These are phyloP conservation scores for Malacosoma neustria DNA, from an alignment of 2,888 invertebrate genomes.

Conservation along the genomic window DNA sequence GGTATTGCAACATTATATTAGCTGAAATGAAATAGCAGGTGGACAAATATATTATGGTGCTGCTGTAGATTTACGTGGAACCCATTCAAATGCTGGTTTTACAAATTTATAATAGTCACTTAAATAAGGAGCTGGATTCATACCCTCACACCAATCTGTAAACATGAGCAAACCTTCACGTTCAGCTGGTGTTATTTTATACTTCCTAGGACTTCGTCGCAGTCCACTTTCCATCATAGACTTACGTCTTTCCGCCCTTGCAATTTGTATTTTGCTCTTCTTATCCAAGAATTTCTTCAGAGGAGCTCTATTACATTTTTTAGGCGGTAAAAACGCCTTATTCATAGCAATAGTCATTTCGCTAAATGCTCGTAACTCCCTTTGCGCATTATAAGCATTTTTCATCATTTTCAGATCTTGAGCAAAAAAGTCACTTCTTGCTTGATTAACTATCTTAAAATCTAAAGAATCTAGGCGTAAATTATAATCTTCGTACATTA, in stretches of 20 bases:
- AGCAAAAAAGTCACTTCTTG: constrained; percentile 52
- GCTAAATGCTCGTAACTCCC: constrained; percentile 52
- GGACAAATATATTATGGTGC: too few species aligned
- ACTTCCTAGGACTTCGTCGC: constrained; percentile 28
- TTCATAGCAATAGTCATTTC: constrained; percentile 65
- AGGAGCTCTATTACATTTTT: constrained; percentile 39
- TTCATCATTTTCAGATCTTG: constrained; percentile 60
- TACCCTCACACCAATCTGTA: constrained; percentile 63
- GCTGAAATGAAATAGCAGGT: too few species aligned
- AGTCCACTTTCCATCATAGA: constrained; percentile 22
- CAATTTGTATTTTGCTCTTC: constrained; percentile 37
- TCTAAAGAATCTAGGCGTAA: constrained; percentile 54
- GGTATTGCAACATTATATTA: too few species aligned
- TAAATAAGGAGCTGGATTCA: constrained; percentile 47
- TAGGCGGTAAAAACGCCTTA: constrained; percentile 55
- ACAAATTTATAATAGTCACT: constrained; percentile 44
- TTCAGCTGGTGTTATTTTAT: constrained; percentile 47
- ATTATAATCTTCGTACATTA: constrained; percentile 62
- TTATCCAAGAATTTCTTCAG: constrained; percentile 46
- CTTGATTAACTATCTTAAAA: constrained; percentile 57
- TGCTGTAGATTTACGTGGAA: constrained; percentile 25
- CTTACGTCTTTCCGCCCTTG: constrained; percentile 31
- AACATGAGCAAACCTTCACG: constrained; percentile 46
- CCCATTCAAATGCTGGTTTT: constrained; percentile 43
- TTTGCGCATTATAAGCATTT: constrained; percentile 53